These are phyloP conservation scores for Eretmocerus hayati DNA, from an alignment of 2,888 invertebrate species.

Conservation along the genomic window DNA sequence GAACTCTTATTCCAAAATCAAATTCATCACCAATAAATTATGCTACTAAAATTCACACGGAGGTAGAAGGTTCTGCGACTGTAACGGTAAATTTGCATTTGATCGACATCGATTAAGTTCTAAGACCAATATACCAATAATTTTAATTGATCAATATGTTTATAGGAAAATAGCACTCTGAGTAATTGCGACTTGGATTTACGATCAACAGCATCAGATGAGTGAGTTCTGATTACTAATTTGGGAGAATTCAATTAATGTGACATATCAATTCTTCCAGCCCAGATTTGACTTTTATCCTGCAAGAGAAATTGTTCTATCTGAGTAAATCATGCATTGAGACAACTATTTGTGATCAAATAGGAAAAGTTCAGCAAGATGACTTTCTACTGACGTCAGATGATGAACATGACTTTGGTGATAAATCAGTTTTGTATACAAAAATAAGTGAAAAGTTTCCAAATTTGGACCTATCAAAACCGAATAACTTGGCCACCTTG, in stretches of 20 bases:
- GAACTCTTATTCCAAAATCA: not conserved
- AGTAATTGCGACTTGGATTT: not conserved
- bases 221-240: not conserved
- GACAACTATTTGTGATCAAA: not conserved
- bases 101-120: not conserved
- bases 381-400: not conserved
- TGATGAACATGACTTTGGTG: constrained; percentile 4
- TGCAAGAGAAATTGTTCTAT: constrained; percentile 2
- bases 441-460: not conserved
- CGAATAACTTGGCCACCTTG: too few species aligned
- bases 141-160: not conserved
- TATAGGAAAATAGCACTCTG: not conserved
- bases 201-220: not conserved
- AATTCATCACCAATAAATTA: not conserved
- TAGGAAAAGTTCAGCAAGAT: not conserved
- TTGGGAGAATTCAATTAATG: not conserved
- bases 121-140: not conserved
- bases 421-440: not conserved
- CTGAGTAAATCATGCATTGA: not conserved
- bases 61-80: not conserved
- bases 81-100: not conserved
- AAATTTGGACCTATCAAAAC: not conserved
- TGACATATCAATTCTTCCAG: not conserved
- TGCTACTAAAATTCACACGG: not conserved
- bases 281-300: not conserved